Evolutionary conservation across 2,797 vertebrate genomes (phyloP).

Genomic region (Diplodus puntazzo): DNA sequence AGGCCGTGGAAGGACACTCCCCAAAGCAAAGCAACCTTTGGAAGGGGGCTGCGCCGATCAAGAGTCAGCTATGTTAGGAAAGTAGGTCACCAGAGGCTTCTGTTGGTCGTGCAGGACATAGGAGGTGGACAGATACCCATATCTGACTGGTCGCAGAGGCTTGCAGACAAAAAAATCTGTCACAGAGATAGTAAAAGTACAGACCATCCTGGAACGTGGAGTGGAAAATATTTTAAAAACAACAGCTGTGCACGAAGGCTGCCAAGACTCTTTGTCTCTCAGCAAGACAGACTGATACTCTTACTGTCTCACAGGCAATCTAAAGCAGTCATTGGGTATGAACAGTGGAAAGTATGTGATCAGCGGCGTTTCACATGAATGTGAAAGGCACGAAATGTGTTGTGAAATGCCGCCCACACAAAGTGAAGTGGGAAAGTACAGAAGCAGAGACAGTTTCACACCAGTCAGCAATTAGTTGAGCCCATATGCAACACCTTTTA

Average conservation of each 20-base stretch:
- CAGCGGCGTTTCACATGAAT: background rate
- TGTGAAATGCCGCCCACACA: constrained; percentile 33
- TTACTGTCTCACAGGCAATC: background rate
- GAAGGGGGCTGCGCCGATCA: constrained; percentile 51
- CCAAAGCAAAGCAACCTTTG: constrained; percentile 42
- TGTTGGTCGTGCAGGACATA: constrained; percentile 43
- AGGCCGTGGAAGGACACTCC: constrained; percentile 63
- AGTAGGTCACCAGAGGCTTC: constrained; percentile 72
- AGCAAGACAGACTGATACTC: background rate
- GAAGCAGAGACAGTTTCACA: constrained; percentile 39
- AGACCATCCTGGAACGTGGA: background rate
- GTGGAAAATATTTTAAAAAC: constrained; percentile 15
- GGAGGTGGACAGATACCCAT: constrained; percentile 45
- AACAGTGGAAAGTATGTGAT: background rate
- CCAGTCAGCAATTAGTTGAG: background rate
- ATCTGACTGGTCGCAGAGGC: constrained; percentile 40
- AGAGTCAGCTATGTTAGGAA: constrained; percentile 78
- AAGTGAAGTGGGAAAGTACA: constrained; percentile 3
- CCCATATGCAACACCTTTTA: background rate
- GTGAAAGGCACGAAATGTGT: constrained; percentile 20
- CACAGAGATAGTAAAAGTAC: constrained; percentile 2
- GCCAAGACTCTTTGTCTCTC: too few species aligned
- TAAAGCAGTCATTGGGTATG: background rate
- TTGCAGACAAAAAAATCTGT: constrained; percentile 14
- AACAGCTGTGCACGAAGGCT: background rate